Conservation (phyloP, 64 coral and sea anemone species). For the Actinia tenebrosa region DNA sequence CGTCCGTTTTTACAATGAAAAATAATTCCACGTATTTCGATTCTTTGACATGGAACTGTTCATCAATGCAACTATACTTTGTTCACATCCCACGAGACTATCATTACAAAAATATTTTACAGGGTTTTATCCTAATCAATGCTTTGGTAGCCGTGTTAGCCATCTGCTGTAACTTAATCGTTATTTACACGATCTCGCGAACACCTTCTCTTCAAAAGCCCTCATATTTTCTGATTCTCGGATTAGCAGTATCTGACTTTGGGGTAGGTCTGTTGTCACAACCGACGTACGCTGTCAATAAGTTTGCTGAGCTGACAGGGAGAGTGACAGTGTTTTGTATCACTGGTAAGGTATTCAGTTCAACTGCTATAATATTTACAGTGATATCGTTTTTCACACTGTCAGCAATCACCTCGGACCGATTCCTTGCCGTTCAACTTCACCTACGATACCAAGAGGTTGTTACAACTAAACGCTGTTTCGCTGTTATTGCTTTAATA, state of each 20-base stretch:
- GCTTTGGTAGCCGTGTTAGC: background rate
- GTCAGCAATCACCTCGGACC: constrained; percentile 20
- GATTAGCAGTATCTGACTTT: constrained; percentile 33
- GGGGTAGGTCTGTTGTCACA: constrained; percentile 6
- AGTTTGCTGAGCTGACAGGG: background rate
- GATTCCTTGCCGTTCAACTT: constrained; percentile 30
- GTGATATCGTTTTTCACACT: constrained; percentile 17
- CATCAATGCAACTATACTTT: background rate
- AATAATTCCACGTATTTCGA: background rate
- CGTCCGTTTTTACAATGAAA: background rate
- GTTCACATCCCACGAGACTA: background rate
- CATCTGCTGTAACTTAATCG: background rate
- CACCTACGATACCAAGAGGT: constrained; percentile 41
- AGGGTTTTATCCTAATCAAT: background rate
- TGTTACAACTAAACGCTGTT: constrained; percentile 23
- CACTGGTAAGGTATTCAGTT: background rate
- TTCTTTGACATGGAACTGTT: background rate
- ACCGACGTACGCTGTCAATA: background rate
- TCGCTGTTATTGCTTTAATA: background rate
- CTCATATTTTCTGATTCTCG: constrained; percentile 2
- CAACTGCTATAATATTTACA: background rate
- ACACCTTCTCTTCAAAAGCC: background rate
- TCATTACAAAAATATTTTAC: background rate
- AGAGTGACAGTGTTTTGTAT: background rate
- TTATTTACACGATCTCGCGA: background rate